Conservation (phyloP, 2,797 vertebrate species). For the Etheostoma perlongum region DNA sequence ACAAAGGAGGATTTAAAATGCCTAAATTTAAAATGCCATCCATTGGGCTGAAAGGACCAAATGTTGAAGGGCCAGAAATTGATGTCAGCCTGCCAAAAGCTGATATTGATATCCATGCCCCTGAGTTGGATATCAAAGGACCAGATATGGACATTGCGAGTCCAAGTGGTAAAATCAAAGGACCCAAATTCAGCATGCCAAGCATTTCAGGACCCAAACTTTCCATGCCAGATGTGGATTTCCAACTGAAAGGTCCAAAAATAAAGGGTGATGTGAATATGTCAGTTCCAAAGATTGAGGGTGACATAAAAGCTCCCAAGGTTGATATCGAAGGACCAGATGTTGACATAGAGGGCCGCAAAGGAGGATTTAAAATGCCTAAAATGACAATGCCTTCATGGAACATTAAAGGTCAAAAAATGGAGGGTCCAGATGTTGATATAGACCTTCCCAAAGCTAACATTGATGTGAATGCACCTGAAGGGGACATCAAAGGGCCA, state of each 20-base stretch:
- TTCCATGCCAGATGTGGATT: constrained; percentile 43
- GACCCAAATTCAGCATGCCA: constrained; percentile 61
- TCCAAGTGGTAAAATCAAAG: constrained; percentile 14
- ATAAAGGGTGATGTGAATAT: constrained; percentile 54
- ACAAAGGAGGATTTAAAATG: constrained; percentile 75
- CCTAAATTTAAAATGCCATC: constrained; percentile 81
- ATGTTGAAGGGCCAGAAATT: constrained; percentile 15
- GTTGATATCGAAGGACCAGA: constrained; percentile 28
- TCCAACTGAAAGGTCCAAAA: constrained; percentile 61
- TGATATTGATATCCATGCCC: not conserved
- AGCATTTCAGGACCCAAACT: constrained; percentile 56
- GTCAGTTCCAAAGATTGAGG: constrained; percentile 39
- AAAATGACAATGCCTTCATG: constrained; percentile 47
- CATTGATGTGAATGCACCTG: too few relatives aligned
- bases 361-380: constrained; percentile 28
- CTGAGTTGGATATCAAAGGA: not conserved
- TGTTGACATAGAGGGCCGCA: constrained; percentile 20
- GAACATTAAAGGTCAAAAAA: constrained; percentile 14
- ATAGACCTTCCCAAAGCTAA: not conserved
- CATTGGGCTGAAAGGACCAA: constrained; percentile 17
- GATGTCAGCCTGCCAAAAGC: constrained; percentile 25
- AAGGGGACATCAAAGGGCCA: not conserved
- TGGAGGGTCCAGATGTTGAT: constrained; percentile 27
- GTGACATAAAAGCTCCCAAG: constrained; percentile 30
- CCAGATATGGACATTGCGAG: not conserved